Evolutionary conservation across 2,888 invertebrate genomes (phyloP), one percentile per base, ranked within the genome.

Genomic region (Dinocampus coccinellae): DNA sequence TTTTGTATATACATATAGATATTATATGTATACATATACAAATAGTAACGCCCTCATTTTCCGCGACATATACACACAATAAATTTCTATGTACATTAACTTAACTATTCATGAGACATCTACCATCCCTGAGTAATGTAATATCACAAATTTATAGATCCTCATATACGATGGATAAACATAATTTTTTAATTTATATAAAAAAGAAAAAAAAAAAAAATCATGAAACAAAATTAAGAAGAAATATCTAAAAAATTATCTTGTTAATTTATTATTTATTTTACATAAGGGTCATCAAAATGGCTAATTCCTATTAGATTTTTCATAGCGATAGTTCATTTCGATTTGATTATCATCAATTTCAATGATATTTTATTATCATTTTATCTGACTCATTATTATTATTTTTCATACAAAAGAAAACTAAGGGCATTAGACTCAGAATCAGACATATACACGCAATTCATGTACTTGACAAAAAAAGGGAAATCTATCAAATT

Each of bases 11-110:
- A 16, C 7, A 47, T 47, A n/a, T n/a, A n/a, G n/a, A 47, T 47
- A n/a, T 39, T 47, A 4, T 16, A 47, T 20, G n/a, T 39, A n/a
- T 16, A 16, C 47, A 16, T 47, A 47, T 47, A 16, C 16, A 47
- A n/a, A 47, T 47, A 47, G 16, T 47, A 47, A 47, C 47, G 47
- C 47, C 47, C 47, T 47, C 47, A 16, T 47, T 47, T 47, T 47
- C 16, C 20, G 16, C 16, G 6, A 16, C 47, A n/a, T 47, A 3
- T 10, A 10, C 10, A 36, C 10, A 16, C n/a, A n/a, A n/a, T 47
- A 47, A 3, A 39, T n/a, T 16, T 47, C 3, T 47, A 20, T 47
- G 47, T 7, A 47, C 9, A n/a, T 16, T 47, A 47, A 47, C 16
- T 47, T 16, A 47, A 47, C 47, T 16, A 47, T 47, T 47, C 16